Base-by-base conservation (phyloP, 2,888 invertebrate species). In the Pelosia muscerda region DNA sequence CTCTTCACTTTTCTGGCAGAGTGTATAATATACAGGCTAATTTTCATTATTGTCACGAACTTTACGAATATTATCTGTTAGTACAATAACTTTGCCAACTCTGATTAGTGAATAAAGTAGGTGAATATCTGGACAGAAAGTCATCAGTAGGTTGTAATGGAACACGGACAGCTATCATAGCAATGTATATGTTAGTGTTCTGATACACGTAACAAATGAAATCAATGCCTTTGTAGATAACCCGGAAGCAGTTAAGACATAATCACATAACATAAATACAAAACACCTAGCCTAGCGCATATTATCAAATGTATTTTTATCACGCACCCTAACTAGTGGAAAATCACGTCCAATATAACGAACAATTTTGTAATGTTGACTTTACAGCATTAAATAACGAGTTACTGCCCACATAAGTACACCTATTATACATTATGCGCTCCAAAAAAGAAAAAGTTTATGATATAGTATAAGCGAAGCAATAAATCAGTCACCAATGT, bases 281-380 rank as follows among this genome's bases (percentile, higher is more conserved):
- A n/a, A n/a, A n/a, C n/a, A n/a, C n/a, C n/a, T n/a, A n/a, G n/a
- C n/a, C n/a, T n/a, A n/a, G n/a, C 55, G 75, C 64, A 65, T 69
- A 76, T 78, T 76, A 76, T 78, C 69, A 76, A 75, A 72, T 66
- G 66, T 73, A 72, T 76, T 78, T 77, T 58, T 69, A 69, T 75
- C 79, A 79, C 69, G 74, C 76, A 72, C 71, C 60, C 54, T 62
- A 69, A 67, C 72, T 65, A 57, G 70, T 71, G 73, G 70, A 75
- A 64, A 76, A 68, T 74, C 76, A 75, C 78, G 75, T 79, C 71
- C 74, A 72, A 25, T 72, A 56, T 64, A 61, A 72, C 68, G 61
- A 68, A 66, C 61, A 61, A 67, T 81, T 76, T 76, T 66, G 61
- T 70, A 78, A 81, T 62, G 23, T 66, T 66, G 26, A 49, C 68